A percentile compares a stretch with the other conserved stretches of the same genome.
Conservation (phyloP, 1,140 invertebrate species). For the Papilio helenus region DNA sequence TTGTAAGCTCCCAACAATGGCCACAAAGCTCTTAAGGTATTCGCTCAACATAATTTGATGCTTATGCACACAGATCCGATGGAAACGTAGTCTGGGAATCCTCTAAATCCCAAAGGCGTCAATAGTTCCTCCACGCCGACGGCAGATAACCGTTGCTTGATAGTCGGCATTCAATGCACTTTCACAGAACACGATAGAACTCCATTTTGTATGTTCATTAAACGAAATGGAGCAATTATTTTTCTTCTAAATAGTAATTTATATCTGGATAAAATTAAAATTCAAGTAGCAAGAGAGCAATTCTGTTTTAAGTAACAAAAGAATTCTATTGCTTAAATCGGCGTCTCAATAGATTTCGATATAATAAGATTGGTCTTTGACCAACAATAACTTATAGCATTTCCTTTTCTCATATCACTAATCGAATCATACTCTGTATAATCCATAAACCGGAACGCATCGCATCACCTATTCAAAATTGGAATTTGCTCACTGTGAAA, state of each 20-base stretch:
- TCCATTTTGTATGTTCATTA: constrained; percentile 53
- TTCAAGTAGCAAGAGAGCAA: not conserved
- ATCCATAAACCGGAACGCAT: constrained; percentile 39
- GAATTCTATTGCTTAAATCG: not conserved
- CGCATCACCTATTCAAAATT: constrained; percentile 51
- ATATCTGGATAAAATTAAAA: not conserved
- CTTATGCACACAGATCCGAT: constrained; percentile 8
- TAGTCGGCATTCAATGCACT: constrained; percentile 71
- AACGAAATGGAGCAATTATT: too few species aligned
- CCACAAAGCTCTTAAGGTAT: constrained; percentile 25
- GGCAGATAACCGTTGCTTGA: constrained; percentile 58
- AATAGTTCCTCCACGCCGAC: constrained; percentile 59
- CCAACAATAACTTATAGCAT: constrained; percentile 37
- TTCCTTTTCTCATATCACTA: constrained; percentile 33
- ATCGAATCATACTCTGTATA: constrained; percentile 30
- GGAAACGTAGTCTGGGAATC: constrained; percentile 56
- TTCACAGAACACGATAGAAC: constrained; percentile 66
- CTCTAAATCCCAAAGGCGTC: constrained; percentile 66
- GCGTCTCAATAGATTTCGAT: not conserved
- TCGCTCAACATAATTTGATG: constrained; percentile 36
- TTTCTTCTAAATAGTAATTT: too few species aligned
- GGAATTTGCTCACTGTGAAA: constrained; percentile 63
- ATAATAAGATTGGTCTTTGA: not conserved
- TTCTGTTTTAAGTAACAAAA: not conserved
- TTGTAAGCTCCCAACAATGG: constrained; percentile 15